Conservation (phyloP, 2,797 vertebrate species). For the Chaunax sp. region DNA sequence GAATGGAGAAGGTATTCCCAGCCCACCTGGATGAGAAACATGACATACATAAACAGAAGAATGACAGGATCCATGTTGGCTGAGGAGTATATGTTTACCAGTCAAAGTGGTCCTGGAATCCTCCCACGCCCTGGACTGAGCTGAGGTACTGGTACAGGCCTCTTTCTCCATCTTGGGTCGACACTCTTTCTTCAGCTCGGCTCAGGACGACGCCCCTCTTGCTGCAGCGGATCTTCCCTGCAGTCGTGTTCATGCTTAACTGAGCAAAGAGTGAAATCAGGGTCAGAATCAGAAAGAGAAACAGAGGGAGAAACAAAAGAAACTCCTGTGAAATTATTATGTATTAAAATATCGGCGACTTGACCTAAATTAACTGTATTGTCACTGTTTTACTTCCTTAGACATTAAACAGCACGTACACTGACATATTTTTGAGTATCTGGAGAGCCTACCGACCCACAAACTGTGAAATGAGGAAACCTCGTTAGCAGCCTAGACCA, state of each 20-base stretch:
- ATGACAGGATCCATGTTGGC: neutral
- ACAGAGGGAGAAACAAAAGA: neutral
- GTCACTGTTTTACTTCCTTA: too few species aligned
- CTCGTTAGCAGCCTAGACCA: too few species aligned
- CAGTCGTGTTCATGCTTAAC: constrained; percentile 82
- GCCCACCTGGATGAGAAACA: constrained; percentile 85
- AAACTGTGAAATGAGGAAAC: too few species aligned
- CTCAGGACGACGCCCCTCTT: constrained; percentile 79
- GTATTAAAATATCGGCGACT: too few species aligned
- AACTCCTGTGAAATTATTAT: neutral
- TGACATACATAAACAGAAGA: neutral
- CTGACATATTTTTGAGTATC: too few species aligned
- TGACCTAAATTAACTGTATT: too few species aligned
- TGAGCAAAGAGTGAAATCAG: constrained; percentile 51
- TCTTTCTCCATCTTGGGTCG: constrained; percentile 65
- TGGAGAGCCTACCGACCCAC: too few species aligned
- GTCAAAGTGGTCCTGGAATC: constrained; percentile 92
- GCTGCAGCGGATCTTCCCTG: constrained; percentile 88
- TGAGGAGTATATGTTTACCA: constrained; percentile 79
- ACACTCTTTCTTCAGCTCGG: constrained; percentile 60
- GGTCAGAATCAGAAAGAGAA: neutral
- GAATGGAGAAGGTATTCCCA: constrained; percentile 80
- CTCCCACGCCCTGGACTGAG: constrained; percentile 83
- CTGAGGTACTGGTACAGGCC: constrained; percentile 86
- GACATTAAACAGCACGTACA: too few species aligned